Base-by-base conservation (phyloP, 2,113 vertebrate species). In the Peromyscus polionotus region DNA sequence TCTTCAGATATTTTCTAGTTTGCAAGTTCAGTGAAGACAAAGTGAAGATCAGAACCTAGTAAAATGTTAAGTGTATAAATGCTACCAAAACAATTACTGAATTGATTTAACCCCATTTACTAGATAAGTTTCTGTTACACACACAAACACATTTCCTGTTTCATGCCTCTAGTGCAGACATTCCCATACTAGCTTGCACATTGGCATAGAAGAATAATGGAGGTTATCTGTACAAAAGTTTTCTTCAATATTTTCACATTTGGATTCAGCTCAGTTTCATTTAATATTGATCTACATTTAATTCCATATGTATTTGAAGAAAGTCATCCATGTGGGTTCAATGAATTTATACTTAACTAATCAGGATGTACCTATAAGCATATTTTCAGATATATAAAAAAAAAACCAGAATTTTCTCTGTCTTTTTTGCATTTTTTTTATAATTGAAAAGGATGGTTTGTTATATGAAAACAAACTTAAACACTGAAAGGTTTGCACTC, bases 261-360 rank as follows among this genome's bases (percentile, higher is more conserved):
- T 81, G 42, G 4, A 13, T 61, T 86, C 26, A 70, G 39, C 24
- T 75, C 28, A 16, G 19, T 22, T 94, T 81, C 6, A 31, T 93
- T 95, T 79, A 90, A 83, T 81, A 10, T 68, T 88, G 61, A 48
- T 48, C 17, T 7, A 13, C 12, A 36, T 76, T 84, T 45, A 84
- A 77, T 67, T 84, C 3, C 28, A 42, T 51, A 51, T 68, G 61
- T 87, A 83, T 54, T 80, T 94, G 19, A 93, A 91, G 11, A 24
- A 94, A 94, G 9, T 4, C 17, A 79, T 51, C 11, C 13, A 61
- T 4, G 0, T 48, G 48, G 6, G 39, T 72, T 48, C 2, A 65
- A 72, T 88, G 70, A 42, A 95, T 39, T 95, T 70, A 85, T 16
- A 88, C 22, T 75, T 94, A 83, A 16, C 20, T 94, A 70, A 77